phyloP scores from a whole-genome alignment of 2,113 vertebrate species.

The Ornithorhynchus anatinus region DNA sequence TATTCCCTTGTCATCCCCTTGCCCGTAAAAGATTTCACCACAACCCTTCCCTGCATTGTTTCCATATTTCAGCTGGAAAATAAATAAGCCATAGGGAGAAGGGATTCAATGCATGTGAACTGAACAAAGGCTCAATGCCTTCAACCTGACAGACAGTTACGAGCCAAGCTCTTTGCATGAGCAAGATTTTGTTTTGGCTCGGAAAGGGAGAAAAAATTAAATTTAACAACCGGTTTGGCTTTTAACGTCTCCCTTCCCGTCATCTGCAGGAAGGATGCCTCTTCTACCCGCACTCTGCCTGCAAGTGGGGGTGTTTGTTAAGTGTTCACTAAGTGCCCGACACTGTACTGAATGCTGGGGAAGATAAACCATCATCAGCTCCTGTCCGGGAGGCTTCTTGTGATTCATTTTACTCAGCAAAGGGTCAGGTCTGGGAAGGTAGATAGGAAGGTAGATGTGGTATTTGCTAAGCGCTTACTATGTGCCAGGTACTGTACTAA shows the following conservation, averaged over 20 bases:
- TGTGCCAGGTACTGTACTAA: too few relatives aligned
- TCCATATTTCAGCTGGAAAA: background rate
- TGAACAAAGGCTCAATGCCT: background rate
- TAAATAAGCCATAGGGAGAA: background rate
- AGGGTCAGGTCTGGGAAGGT: too few relatives aligned
- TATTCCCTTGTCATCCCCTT: background rate
- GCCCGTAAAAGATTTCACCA: background rate
- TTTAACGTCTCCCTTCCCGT: background rate
- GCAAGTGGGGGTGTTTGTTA: too few relatives aligned
- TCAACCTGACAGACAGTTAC: background rate
- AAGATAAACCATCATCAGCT: too few relatives aligned
- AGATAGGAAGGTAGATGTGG: too few relatives aligned
- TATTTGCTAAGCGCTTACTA: too few relatives aligned
- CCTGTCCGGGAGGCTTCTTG: too few relatives aligned
- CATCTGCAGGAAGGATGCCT: too few relatives aligned
- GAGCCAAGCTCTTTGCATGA: background rate
- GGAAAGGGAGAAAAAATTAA: background rate
- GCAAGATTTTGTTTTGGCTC: background rate
- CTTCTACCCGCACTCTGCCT: too few relatives aligned
- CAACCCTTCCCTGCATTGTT: background rate
- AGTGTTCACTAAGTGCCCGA: too few relatives aligned
- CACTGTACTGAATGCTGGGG: too few relatives aligned
- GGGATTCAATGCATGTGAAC: background rate
- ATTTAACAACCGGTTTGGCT: background rate
- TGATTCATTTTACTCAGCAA: too few relatives aligned